Percentiles rank a stretch among this genome's conserved stretches.
Evolutionary conservation across 1,140 invertebrate genomes (phyloP).

Genomic region (Zeugodacus cucurbitae): DNA sequence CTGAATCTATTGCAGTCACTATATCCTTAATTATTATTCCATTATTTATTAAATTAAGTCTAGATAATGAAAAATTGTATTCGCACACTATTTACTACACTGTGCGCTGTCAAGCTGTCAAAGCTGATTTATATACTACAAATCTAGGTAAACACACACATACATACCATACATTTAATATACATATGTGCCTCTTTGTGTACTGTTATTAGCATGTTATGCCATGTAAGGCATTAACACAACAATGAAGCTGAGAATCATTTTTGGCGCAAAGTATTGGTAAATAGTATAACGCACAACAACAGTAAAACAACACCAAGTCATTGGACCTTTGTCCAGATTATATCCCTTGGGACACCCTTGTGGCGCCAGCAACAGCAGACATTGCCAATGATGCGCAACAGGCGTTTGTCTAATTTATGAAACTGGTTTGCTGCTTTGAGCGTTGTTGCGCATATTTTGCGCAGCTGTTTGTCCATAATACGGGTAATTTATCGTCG

Average conservation of each 20-base stretch:
- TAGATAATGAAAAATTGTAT: no score
- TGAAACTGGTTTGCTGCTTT: conserved; percentile 30
- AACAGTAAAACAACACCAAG: background rate
- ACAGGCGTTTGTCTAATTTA: conserved; percentile 21
- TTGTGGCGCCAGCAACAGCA: background rate
- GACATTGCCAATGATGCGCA: background rate
- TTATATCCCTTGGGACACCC: background rate
- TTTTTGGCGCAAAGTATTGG: background rate
- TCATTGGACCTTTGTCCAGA: background rate
- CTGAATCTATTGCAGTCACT: no score
- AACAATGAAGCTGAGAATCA: background rate
- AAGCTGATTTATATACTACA: background rate
- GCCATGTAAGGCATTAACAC: background rate
- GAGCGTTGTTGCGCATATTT: conserved; percentile 29
- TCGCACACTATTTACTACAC: no score
- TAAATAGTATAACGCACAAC: background rate
- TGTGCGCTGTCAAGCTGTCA: no score
- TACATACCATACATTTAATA: no score
- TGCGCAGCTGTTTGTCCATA: background rate
- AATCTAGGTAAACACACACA: background rate
- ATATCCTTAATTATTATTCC: no score
- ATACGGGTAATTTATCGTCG: background rate
- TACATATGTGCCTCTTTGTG: background rate
- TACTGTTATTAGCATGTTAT: background rate
- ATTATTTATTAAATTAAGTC: no score